These are phyloP conservation scores for Ptilodon capucinus DNA, from an alignment of 2,888 invertebrate genomes.

Conservation along the genomic window DNA sequence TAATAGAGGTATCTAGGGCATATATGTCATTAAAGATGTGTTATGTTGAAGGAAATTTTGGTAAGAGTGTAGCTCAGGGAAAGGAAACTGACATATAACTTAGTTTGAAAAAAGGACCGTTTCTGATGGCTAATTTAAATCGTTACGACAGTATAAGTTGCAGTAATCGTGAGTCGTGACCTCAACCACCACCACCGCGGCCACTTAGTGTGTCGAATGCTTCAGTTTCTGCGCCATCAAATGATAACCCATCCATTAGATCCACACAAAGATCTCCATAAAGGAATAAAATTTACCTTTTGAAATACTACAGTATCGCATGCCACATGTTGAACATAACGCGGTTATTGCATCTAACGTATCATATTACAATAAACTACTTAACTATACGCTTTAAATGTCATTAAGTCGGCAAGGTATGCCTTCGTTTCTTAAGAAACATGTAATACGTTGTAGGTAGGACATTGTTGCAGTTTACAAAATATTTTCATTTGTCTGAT, in stretches of 20 bases:
- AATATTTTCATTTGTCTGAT: too few relatives aligned
- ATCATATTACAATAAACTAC: background rate
- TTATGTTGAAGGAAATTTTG: too few relatives aligned
- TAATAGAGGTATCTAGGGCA: background rate
- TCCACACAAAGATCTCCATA: too few relatives aligned
- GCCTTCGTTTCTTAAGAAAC: background rate
- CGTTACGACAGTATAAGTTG: background rate
- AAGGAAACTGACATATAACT: too few relatives aligned
- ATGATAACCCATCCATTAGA: background rate
- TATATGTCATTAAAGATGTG: too few relatives aligned
- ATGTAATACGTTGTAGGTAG: too few relatives aligned
- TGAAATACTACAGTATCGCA: too few relatives aligned
- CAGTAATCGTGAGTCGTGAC: background rate
- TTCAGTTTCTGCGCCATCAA: background rate
- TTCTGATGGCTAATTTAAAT: too few relatives aligned
- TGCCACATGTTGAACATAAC: slow-evolving; percentile 11
- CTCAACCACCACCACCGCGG: background rate
- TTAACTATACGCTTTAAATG: background rate
- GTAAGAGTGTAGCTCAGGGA: too few relatives aligned
- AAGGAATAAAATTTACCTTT: too few relatives aligned
- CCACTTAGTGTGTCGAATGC: background rate
- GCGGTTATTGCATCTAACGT: background rate
- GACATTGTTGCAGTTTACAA: too few relatives aligned
- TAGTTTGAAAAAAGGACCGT: too few relatives aligned
- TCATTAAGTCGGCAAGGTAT: background rate